Conservation (phyloP, 2,888 invertebrate species). For the Corythucha ciliata region DNA sequence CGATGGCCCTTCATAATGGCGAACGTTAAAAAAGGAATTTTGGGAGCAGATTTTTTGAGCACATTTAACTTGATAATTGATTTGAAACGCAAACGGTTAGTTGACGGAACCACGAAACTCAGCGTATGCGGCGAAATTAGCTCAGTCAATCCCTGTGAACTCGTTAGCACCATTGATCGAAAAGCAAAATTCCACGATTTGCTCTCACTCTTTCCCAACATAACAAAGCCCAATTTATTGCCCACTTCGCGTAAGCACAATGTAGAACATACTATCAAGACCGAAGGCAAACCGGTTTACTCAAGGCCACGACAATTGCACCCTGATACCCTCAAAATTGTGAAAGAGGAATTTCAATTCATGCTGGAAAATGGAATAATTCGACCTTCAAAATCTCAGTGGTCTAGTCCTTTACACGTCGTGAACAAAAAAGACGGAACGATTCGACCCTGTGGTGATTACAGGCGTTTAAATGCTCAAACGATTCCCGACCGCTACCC, state of each 20-base stretch:
- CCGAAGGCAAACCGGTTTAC: slow-evolving; percentile 37
- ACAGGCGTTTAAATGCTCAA: slow-evolving; percentile 35
- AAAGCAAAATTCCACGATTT: not conserved
- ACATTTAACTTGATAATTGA: not conserved
- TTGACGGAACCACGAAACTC: slow-evolving; percentile 3
- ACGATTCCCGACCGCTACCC: slow-evolving; percentile 41
- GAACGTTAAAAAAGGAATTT: not conserved
- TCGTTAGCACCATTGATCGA: not conserved
- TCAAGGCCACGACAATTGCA: slow-evolving; percentile 36
- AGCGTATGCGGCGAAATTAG: not conserved
- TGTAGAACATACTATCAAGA: slow-evolving; percentile 30
- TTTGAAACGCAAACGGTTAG: not conserved
- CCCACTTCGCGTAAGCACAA: slow-evolving; percentile 10
- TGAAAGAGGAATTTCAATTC: slow-evolving; percentile 35
- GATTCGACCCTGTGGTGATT: slow-evolving; percentile 40
- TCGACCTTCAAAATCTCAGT: slow-evolving; percentile 36
- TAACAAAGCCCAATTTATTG: not conserved
- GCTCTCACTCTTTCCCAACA: not conserved
- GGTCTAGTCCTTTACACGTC: slow-evolving; percentile 38
- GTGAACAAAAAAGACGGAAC: slow-evolving; percentile 33
- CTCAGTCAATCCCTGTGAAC: not conserved
- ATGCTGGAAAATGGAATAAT: slow-evolving; percentile 36
- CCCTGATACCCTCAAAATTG: slow-evolving; percentile 34
- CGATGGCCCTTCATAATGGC: not conserved
- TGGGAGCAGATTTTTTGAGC: slow-evolving; percentile 30